Evolutionary conservation across 2,888 invertebrate species (phyloP).

Genomic region (Parasteatoda lunata): DNA sequence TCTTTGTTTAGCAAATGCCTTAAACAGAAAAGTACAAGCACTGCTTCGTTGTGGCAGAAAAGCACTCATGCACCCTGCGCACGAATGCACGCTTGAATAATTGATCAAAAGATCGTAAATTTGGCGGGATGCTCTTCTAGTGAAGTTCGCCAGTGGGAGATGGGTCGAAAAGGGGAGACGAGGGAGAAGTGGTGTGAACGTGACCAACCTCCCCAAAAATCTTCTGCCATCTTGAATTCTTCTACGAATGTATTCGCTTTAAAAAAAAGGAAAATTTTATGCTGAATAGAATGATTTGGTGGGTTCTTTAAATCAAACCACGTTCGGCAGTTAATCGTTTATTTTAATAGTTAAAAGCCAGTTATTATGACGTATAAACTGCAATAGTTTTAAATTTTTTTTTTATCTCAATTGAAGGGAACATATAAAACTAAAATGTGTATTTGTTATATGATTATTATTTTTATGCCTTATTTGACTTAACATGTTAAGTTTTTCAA

Average conservation of each 20-base stretch:
- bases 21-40: neutral
- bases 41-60: neutral
- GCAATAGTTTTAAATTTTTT: no score
- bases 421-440: no score
- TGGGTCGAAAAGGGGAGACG: conserved; percentile 26
- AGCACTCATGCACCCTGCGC: conserved; percentile 17
- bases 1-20: neutral
- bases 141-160: conserved; percentile 10
- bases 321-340: no score
- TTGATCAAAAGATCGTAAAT: conserved; percentile 68
- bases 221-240: conserved; percentile 28
- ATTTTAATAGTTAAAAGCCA: no score
- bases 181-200: conserved; percentile 14
- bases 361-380: no score
- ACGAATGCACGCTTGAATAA: conserved; percentile 57
- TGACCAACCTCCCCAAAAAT: conserved; percentile 24
- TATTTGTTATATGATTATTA: no score
- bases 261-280: neutral
- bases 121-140: conserved; percentile 21
- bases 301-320: no score
- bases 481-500: no score
- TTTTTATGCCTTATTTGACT: no score
- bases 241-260: neutral
- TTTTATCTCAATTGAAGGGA: no score
- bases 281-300: neutral